Evolutionary conservation across 2,888 invertebrate species (phyloP).

Genomic region (Dynastes grantii): DNA sequence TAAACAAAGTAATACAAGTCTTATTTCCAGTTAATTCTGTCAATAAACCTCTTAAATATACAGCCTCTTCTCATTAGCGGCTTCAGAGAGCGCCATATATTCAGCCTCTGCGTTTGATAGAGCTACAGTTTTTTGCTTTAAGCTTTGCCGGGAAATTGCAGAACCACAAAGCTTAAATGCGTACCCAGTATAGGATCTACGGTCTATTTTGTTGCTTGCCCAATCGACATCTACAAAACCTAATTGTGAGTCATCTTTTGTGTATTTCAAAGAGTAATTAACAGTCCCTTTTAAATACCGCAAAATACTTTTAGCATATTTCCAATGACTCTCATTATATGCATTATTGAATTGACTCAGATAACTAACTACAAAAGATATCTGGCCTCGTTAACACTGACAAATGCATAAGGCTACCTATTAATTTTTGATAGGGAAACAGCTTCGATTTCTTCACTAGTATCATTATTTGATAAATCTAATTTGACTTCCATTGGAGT

Average conservation of each 20-base stretch:
- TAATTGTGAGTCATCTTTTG: conserved; percentile 22
- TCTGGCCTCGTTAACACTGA: conserved; percentile 57
- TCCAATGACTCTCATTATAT: neutral
- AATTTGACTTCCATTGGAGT: conserved; percentile 56
- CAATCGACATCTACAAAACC: conserved; percentile 56
- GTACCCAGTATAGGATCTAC: conserved; percentile 56
- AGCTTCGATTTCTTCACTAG: conserved; percentile 31
- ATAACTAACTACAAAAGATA: conserved; percentile 56
- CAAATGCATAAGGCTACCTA: conserved; percentile 53
- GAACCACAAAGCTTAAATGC: conserved; percentile 58
- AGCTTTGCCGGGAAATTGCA: conserved; percentile 26
- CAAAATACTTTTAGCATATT: neutral
- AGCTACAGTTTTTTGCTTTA: conserved; percentile 62
- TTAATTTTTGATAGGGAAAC: conserved; percentile 55
- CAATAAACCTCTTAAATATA: conserved; percentile 51
- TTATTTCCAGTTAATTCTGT: conserved; percentile 30
- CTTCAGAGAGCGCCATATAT: too few species aligned
- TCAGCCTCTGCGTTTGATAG: conserved; percentile 54
- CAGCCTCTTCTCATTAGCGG: conserved; percentile 55
- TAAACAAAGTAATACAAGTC: neutral
- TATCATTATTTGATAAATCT: conserved; percentile 1
- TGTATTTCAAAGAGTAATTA: conserved; percentile 48
- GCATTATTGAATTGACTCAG: conserved; percentile 56
- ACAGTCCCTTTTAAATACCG: neutral
- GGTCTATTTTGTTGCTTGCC: conserved; percentile 47